Base-by-base conservation (phyloP, 1,140 invertebrate genomes). In the Drosophila azteca region DNA sequence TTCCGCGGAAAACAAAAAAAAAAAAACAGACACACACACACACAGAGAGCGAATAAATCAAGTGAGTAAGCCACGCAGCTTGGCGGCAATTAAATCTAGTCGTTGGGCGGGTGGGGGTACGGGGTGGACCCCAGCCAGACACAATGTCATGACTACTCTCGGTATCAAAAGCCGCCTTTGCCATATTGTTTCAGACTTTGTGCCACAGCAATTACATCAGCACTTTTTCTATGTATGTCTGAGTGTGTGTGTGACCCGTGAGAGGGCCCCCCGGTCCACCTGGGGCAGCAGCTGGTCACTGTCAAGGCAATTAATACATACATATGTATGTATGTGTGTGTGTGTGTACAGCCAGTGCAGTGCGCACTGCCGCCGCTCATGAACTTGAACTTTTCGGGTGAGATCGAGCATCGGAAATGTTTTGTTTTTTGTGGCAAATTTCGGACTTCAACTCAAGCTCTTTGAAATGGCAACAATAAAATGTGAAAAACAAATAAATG, bases 11-110 rank as follows among this genome's bases (percentile, higher is more conserved):
- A 70, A 53, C 26, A 31, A 8, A 35, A 22, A 35, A 53, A 45
- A 52, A 50, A 50, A 35, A 2, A 9, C 31, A 35, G 2, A 35
- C 31, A 11, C 9, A 35, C 31, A 35, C 15, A 11, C 29, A 35
- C 31, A 35, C 9, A n/a, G 4, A 35, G 11, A 15, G 24, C 24
- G 7, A 31, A 3, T 35, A 29, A 50, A 35, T 41, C 50, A 74
- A 74, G 71, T 75, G 71, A 75, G 53, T 74, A 53, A 74, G 71
- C 70, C 75, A 75, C 71, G 61, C 70, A 75, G 71, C 61, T 66
- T 59, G 71, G 71, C 70, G 71, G 71, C 71, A 75, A 75, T 75
- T 75, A 75, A 75, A 75, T 75, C 49, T 66, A 74, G 61, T 58
- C 66, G 35, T 39, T 39, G 35, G 35, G 3, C 4, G 29, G 29